phyloP scores from a whole-genome alignment of 1,140 invertebrate genomes.

The Dreissena polymorpha region DNA sequence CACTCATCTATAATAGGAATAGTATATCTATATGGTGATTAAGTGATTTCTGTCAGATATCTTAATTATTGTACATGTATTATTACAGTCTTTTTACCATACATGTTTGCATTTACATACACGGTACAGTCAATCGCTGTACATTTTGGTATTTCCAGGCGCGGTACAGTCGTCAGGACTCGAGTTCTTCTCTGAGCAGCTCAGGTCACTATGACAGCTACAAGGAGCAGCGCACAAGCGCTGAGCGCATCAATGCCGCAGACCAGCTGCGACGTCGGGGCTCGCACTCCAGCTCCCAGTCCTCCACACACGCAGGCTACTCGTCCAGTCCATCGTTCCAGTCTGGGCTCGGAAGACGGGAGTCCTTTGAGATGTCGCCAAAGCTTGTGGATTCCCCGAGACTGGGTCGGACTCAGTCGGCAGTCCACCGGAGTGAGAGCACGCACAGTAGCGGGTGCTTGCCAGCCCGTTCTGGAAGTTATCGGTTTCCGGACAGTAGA shows the following conservation, averaged over 20 bases:
- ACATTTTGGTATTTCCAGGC: conserved; percentile 56
- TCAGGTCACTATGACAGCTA: conserved; percentile 71
- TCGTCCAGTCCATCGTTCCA: conserved; percentile 67
- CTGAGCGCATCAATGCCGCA: conserved; percentile 57
- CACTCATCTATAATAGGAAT: too few species aligned
- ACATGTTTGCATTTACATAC: conserved; percentile 55
- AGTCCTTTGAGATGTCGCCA: conserved; percentile 73
- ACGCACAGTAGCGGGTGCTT: conserved; percentile 57
- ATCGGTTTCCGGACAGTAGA: conserved; percentile 57
- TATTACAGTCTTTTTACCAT: too few species aligned
- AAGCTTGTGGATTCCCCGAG: conserved; percentile 73
- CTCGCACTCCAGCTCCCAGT: conserved; percentile 63
- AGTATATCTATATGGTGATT: too few species aligned
- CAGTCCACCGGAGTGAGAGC: conserved; percentile 67
- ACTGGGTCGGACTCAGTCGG: conserved; percentile 64
- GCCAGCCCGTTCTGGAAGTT: conserved; percentile 59
- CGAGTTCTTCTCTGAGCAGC: conserved; percentile 73
- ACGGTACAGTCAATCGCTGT: conserved; percentile 58
- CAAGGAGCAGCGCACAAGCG: conserved; percentile 61
- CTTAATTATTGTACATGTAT: too few species aligned
- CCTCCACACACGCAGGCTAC: conserved; percentile 64
- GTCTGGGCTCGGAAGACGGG: conserved; percentile 64
- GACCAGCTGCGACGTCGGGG: conserved; percentile 62
- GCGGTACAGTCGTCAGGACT: conserved; percentile 71
- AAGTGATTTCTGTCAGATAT: too few species aligned